Evolutionary conservation across 2,113 vertebrate genomes (phyloP).

Genomic region (Gobio gobio): DNA sequence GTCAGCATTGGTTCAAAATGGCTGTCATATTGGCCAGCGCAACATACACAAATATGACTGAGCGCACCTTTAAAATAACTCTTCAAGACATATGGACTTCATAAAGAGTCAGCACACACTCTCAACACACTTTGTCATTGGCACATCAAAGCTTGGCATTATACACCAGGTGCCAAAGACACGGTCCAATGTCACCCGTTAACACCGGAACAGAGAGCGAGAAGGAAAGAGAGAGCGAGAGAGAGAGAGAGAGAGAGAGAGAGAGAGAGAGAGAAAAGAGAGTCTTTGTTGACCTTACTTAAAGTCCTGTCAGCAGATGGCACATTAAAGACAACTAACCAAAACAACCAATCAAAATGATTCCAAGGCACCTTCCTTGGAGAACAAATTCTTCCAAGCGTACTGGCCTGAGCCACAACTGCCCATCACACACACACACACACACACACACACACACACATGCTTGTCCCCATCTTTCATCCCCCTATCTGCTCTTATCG

Average conservation of each 20-base stretch:
- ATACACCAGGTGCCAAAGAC: conserved; percentile 54
- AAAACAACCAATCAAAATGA: conserved; percentile 30
- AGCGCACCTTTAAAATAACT: neutral
- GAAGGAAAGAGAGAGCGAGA: neutral
- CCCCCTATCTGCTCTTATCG: conserved; percentile 51
- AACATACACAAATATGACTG: too few species aligned
- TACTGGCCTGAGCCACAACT: neutral
- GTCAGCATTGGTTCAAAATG: neutral
- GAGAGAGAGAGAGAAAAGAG: neutral
- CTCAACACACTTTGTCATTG: conserved; percentile 46
- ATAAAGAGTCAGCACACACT: conserved; percentile 39
- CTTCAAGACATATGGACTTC: neutral
- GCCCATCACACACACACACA: neutral
- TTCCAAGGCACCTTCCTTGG: conserved; percentile 25
- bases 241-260: neutral
- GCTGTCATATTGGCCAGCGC: too few species aligned
- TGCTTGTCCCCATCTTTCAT: neutral
- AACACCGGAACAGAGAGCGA: conserved; percentile 25
- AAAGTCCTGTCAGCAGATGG: conserved; percentile 57
- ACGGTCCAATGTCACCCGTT: conserved; percentile 51
- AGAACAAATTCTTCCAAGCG: neutral
- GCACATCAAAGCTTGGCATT: conserved; percentile 44
- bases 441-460: neutral
- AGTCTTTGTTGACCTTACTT: conserved; percentile 37
- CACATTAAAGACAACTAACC: conserved; percentile 50